A percentile compares a stretch with the other conserved stretches of the same genome.
Evolutionary conservation across 2,888 invertebrate species (phyloP).

Genomic region (Amiota communis): DNA sequence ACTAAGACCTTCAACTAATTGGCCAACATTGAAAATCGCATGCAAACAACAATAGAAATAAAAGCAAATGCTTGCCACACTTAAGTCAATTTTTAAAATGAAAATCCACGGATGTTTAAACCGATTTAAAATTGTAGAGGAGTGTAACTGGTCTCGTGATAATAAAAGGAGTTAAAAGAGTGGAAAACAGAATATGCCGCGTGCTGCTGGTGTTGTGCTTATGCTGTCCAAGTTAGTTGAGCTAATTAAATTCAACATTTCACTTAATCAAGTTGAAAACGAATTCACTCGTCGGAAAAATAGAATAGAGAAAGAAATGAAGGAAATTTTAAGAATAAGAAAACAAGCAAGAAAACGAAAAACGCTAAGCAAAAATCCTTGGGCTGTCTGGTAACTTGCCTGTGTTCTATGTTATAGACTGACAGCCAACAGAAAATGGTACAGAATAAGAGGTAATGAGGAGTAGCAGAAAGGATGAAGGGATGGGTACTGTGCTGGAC

Average conservation of each 20-base stretch:
- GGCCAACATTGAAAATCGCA: too few relatives aligned
- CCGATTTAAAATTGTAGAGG: too few relatives aligned
- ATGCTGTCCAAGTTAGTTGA: constrained; percentile 30
- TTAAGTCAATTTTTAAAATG: too few relatives aligned
- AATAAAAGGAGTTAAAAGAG: too few relatives aligned
- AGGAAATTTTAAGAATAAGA: not conserved
- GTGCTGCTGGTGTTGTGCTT: constrained; percentile 14
- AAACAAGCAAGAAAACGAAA: constrained; percentile 1
- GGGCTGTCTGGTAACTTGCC: not conserved
- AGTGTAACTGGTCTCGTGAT: too few relatives aligned
- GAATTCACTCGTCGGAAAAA: not conserved
- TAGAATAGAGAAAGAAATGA: too few relatives aligned
- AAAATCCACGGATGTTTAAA: too few relatives aligned
- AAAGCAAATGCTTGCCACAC: too few relatives aligned
- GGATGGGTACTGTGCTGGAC: too few relatives aligned
- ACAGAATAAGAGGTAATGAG: not conserved
- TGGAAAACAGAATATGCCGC: too few relatives aligned
- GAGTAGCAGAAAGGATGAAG: not conserved
- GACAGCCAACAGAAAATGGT: not conserved
- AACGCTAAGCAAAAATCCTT: not conserved
- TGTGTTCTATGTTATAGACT: not conserved
- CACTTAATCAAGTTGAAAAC: constrained; percentile 48
- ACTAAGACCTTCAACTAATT: too few relatives aligned
- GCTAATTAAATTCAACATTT: constrained; percentile 39
- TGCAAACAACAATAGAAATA: too few relatives aligned